A percentile compares a stretch with the other conserved stretches of the same genome.
phyloP scores from a whole-genome alignment of 2,113 vertebrate genomes.

The Ondatra zibethicus region DNA sequence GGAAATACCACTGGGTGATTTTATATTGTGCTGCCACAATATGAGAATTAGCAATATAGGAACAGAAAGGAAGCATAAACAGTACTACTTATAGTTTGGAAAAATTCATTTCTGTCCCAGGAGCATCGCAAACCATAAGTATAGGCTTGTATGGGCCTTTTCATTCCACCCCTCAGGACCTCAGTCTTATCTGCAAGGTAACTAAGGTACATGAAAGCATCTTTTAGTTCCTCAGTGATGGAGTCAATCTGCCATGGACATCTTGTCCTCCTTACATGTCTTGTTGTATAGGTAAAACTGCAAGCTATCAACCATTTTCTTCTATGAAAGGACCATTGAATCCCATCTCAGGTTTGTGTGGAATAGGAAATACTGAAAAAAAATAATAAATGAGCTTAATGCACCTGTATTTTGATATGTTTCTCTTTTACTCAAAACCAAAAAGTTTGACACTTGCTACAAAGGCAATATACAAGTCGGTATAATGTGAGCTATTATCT shows the following conservation, averaged over 20 bases:
- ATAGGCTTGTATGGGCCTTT: not conserved
- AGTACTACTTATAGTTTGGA: not conserved
- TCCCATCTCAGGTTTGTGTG: not conserved
- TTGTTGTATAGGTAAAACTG: not conserved
- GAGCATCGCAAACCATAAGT: not conserved
- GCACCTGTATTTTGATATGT: not conserved
- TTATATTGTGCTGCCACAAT: not conserved
- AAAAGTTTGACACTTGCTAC: not conserved
- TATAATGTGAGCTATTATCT: not conserved
- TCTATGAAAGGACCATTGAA: not conserved
- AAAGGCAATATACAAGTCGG: not conserved
- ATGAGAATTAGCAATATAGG: not conserved
- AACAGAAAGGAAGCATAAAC: not conserved
- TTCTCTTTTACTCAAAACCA: not conserved
- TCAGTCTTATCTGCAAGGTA: not conserved
- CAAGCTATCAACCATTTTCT: not conserved
- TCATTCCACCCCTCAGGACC: not conserved
- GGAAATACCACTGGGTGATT: not conserved
- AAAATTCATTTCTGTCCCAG: not conserved
- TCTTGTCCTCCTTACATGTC: not conserved
- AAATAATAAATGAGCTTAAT: not conserved
- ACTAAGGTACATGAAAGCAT: not conserved
- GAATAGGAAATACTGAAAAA: not conserved
- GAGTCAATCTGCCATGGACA: too few species aligned
- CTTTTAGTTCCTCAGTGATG: not conserved